Base-by-base conservation (phyloP, 2,797 vertebrate genomes). In the Diceros bicornis region DNA sequence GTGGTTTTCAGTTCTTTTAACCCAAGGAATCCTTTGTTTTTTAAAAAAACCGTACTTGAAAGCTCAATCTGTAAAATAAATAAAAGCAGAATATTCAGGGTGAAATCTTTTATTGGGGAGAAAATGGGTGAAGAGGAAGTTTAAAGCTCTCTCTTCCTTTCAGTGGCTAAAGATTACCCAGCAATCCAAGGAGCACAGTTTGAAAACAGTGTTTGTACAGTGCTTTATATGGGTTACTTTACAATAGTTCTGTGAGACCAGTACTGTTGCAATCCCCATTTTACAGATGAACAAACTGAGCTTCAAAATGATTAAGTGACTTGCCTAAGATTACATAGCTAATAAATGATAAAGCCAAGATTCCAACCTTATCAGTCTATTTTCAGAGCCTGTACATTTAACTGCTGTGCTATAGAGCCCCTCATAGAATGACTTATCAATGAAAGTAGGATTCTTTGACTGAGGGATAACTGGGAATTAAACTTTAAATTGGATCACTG, bases 51-150 rank as follows among this genome's bases (percentile, higher is more conserved):
- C n/a, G 83, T 95, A 16, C 50, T 74, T 78, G 12, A 88, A 92
- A 91, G 61, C 34, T 75, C 57, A 92, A 72, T 96, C 64, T 90
- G 27, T 74, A 90, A 96, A 84, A 79, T 59, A 68, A 74, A 92
- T 59, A 68, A 74, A 92, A 92, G 61, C 14, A 69, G 44, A 91
- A 50, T 94, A 74, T 79, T 81, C 37, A 72, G 44, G 57, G 11
- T 41, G 20, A 75, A 92, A 61, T 88, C 59, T 84, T 69, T 88
- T 71, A 83, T 1, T 68, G 20, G 52, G 64, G 18, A 83, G 32
- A 37, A 84, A 86, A 52, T 64, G 32, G 25, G 12, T 20, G 20
- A 59, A 95, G 16, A 57, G 23, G 34, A 87, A 6, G 5, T 50
- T 90, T 57, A 89, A 52, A 92, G 44, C 20, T 62, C 4, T 79